Evolutionary conservation across 1,140 invertebrate species (phyloP).

Genomic region (Leptinotarsa defecta): DNA sequence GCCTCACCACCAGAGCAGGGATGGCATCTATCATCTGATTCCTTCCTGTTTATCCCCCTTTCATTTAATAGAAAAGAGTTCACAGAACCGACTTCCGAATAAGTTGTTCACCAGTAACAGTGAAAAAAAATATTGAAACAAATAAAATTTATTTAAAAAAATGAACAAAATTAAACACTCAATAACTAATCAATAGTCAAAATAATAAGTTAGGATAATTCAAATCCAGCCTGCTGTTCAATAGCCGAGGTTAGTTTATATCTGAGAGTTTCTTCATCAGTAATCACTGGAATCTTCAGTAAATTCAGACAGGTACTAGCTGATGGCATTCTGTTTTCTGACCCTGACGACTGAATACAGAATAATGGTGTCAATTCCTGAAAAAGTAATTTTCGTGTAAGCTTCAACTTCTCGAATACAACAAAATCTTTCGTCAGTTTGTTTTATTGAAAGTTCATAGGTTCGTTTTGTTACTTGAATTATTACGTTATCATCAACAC

Average conservation of each 20-base stretch:
- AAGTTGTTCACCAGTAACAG: too few species aligned
- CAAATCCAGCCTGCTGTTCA: constrained; percentile 93
- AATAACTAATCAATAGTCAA: not conserved
- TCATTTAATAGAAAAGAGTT: too few species aligned
- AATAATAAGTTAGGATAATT: constrained; percentile 76
- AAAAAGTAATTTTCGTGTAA: constrained; percentile 36
- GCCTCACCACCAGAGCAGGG: too few species aligned
- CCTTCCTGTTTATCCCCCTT: too few species aligned
- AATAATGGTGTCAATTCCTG: constrained; percentile 93
- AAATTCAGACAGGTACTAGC: constrained; percentile 98
- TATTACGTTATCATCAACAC: too few species aligned
- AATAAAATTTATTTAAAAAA: too few species aligned
- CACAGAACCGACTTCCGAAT: too few species aligned
- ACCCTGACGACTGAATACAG: constrained; percentile 90
- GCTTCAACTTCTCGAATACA: too few species aligned
- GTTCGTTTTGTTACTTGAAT: not conserved
- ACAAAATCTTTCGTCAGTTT: not conserved
- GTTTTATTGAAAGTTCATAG: not conserved
- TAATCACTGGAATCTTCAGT: constrained; percentile 91
- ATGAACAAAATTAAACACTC: too few species aligned
- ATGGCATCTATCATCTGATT: too few species aligned
- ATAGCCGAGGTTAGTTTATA: constrained; percentile 93
- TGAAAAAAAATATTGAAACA: too few species aligned
- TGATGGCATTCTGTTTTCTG: constrained; percentile 85
- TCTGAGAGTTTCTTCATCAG: constrained; percentile 74